Evolutionary conservation across 1,140 invertebrate genomes (phyloP).

Genomic region (Maniola jurtina): DNA sequence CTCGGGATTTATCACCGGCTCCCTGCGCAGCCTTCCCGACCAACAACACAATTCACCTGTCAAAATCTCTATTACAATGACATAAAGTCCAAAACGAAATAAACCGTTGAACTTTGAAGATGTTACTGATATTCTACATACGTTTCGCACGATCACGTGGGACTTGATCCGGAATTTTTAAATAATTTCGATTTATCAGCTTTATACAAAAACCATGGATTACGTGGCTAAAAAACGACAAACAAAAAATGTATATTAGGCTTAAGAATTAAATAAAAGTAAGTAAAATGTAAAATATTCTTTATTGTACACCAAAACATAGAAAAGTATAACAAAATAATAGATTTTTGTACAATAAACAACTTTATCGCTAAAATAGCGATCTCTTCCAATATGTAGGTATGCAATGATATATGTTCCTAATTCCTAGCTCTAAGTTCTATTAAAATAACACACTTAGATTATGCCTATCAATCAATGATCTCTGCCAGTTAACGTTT

Average conservation of each 20-base stretch:
- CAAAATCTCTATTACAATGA: conserved; percentile 16
- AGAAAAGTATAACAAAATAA: no score
- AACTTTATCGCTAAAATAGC: no score
- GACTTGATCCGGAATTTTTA: conserved; percentile 31
- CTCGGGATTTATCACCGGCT: conserved; percentile 67
- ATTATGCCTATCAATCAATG: no score
- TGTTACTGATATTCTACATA: conserved; percentile 40
- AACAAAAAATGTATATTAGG: neutral
- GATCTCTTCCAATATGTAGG: no score
- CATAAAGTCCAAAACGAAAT: conserved; percentile 21
- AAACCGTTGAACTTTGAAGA: neutral
- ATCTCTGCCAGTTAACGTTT: no score
- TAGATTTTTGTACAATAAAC: no score
- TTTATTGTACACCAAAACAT: no score
- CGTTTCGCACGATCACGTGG: conserved; percentile 39
- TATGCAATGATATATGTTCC: no score
- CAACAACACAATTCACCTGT: conserved; percentile 4
- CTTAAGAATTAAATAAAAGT: neutral
- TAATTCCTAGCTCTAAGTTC: no score
- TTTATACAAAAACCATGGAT: neutral
- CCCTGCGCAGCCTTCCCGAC: conserved; percentile 35
- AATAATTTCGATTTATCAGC: conserved; percentile 23
- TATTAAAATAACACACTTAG: no score
- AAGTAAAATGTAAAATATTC: no score
- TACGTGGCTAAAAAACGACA: neutral